These are phyloP conservation scores for Drosophila setosimentum DNA, from an alignment of 2,888 invertebrate genomes.

Conservation along the genomic window DNA sequence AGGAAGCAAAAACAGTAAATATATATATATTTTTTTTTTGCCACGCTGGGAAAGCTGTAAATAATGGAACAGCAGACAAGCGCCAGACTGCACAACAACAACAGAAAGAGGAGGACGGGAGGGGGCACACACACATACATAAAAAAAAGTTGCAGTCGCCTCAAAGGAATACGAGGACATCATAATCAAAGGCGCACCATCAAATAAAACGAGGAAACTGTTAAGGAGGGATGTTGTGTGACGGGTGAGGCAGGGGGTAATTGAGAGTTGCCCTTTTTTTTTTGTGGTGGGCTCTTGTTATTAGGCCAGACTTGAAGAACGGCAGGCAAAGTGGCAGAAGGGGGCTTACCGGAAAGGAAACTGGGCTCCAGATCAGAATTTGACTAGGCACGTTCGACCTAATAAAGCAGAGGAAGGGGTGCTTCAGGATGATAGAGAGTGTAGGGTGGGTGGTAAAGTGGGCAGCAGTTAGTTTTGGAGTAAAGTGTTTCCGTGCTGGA, in stretches of 20 bases:
- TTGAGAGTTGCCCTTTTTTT: slow-evolving; percentile 47
- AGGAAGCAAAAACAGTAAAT: not conserved
- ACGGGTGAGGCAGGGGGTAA: not conserved
- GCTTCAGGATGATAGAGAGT: not conserved
- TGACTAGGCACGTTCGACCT: slow-evolving; percentile 78
- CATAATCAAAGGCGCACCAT: slow-evolving; percentile 78
- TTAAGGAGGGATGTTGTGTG: slow-evolving; percentile 13
- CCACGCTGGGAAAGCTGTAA: slow-evolving; percentile 67
- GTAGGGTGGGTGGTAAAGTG: not conserved
- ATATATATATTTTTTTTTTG: not conserved
- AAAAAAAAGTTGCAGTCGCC: slow-evolving; percentile 32
- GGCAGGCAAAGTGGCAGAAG: not conserved
- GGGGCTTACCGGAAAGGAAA: slow-evolving; percentile 39
- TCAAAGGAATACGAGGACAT: slow-evolving; percentile 64
- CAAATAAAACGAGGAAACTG: slow-evolving; percentile 68
- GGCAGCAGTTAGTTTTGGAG: slow-evolving; percentile 15
- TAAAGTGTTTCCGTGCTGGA: slow-evolving; percentile 64
- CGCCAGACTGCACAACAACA: slow-evolving; percentile 65
- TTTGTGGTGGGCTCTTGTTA: slow-evolving; percentile 38
- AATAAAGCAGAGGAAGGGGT: slow-evolving; percentile 54
- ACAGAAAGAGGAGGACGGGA: slow-evolving; percentile 4
- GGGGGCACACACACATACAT: not conserved
- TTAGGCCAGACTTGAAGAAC: slow-evolving; percentile 48
- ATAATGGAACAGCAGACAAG: slow-evolving; percentile 75
- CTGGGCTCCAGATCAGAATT: slow-evolving; percentile 47